These are phyloP conservation scores for Ammodytes dubius DNA, from an alignment of 2,113 vertebrate species.

Conservation along the genomic window DNA sequence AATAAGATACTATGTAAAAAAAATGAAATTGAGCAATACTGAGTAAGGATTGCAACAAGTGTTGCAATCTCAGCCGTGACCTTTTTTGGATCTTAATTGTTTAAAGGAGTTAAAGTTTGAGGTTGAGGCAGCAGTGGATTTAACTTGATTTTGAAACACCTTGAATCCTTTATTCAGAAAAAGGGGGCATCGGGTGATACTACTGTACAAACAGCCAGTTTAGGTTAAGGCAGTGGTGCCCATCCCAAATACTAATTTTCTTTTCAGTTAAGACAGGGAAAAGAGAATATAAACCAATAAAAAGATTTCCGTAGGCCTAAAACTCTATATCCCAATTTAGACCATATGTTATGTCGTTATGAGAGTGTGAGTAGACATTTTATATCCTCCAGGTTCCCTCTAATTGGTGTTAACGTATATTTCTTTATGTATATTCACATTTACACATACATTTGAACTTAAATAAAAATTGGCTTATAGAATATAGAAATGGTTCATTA, in stretches of 20 bases:
- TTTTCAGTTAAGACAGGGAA: neutral
- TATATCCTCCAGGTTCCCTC: neutral
- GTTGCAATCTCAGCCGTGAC: neutral
- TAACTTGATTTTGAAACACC: neutral
- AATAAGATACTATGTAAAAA: neutral
- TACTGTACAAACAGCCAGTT: neutral
- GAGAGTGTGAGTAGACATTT: neutral
- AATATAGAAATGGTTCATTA: neutral
- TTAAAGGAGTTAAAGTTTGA: neutral
- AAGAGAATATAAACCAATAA: neutral
- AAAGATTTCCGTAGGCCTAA: neutral
- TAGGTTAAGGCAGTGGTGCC: neutral
- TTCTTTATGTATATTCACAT: too few relatives aligned
- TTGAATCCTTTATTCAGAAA: neutral
- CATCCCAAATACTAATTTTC: neutral
- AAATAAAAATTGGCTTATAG: too few relatives aligned
- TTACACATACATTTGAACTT: too few relatives aligned
- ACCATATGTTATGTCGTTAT: neutral
- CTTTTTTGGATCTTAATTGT: neutral
- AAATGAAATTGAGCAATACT: neutral
- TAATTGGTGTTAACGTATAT: too few relatives aligned
- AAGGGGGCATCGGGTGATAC: neutral
- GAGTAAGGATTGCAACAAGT: slow-evolving; percentile 15
- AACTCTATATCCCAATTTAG: too few relatives aligned
- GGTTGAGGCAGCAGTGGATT: neutral